phyloP scores from a whole-genome alignment of 2,888 invertebrate species.

The Ganaspis brasiliensis region DNA sequence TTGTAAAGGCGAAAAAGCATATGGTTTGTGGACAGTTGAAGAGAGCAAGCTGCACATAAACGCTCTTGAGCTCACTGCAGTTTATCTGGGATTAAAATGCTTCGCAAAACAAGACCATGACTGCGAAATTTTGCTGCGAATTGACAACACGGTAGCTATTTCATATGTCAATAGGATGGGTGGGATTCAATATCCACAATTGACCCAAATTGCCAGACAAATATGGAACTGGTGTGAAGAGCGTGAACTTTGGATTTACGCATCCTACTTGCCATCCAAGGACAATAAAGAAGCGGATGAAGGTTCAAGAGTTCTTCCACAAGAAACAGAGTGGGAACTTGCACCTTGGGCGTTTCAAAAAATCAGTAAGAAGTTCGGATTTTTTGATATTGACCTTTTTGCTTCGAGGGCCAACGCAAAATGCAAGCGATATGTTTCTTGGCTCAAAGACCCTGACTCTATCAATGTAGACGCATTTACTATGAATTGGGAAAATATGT shows the following conservation, averaged over 20 bases:
- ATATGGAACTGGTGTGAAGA: constrained; percentile 40
- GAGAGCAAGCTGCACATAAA: constrained; percentile 47
- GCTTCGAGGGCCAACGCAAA: constrained; percentile 59
- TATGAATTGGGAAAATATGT: constrained; percentile 44
- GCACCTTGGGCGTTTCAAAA: constrained; percentile 39
- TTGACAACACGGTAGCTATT: constrained; percentile 37
- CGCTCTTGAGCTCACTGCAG: constrained; percentile 31
- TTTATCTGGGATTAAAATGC: constrained; percentile 29
- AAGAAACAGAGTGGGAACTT: constrained; percentile 42
- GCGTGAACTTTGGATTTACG: constrained; percentile 20
- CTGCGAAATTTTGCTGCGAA: constrained; percentile 25
- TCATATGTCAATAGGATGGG: too few species aligned
- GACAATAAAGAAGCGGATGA: too few species aligned
- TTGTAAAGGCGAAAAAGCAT: constrained; percentile 45
- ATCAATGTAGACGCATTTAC: constrained; percentile 64
- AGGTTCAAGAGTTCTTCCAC: constrained; percentile 16
- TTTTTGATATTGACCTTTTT: constrained; percentile 54
- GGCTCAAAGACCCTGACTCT: constrained; percentile 60
- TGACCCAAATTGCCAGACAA: neutral
- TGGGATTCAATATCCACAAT: neutral
- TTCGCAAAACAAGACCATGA: constrained; percentile 16
- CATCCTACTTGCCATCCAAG: neutral
- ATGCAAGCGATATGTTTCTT: constrained; percentile 63
- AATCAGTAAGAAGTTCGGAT: too few species aligned
- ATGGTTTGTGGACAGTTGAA: constrained; percentile 46